A percentile compares a stretch with the other conserved stretches of the same genome.
Evolutionary conservation across 1,140 invertebrate genomes (phyloP).

Genomic region (Tachypleus tridentatus): DNA sequence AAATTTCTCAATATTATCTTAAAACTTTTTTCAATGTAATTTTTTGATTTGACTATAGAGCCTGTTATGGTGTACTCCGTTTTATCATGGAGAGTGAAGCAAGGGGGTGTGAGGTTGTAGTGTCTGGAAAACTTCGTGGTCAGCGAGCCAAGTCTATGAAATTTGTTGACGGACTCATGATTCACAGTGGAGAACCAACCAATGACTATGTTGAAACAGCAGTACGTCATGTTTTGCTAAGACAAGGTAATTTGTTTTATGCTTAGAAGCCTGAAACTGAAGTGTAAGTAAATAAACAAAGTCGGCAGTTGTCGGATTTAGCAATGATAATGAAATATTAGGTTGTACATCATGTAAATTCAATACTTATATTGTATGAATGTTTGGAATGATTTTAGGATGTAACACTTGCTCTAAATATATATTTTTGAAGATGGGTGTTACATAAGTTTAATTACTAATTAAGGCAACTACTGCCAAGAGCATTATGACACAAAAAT

Average conservation of each 20-base stretch:
- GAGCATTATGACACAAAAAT: too few species aligned
- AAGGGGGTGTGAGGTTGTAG: constrained; percentile 92
- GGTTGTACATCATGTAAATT: background rate
- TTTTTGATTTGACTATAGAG: constrained; percentile 42
- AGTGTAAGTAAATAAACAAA: background rate
- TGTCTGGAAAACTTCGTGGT: constrained; percentile 95
- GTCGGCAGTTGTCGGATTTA: too few species aligned
- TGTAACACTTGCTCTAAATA: too few species aligned
- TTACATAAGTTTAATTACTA: too few species aligned
- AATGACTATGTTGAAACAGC: constrained; percentile 98
- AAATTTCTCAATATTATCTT: too few species aligned
- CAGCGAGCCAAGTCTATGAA: constrained; percentile 99
- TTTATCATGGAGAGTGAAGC: constrained; percentile 99
- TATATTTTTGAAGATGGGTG: too few species aligned
- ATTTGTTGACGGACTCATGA: constrained; percentile 99
- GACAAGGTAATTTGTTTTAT: constrained; percentile 57
- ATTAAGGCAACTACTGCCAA: too few species aligned
- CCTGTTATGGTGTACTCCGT: constrained; percentile 96
- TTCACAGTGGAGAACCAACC: constrained; percentile 96
- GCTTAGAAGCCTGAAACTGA: background rate
- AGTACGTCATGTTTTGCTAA: constrained; percentile 89
- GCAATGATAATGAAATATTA: constrained; percentile 19
- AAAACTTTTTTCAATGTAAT: background rate
- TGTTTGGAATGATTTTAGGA: background rate
- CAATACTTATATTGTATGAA: constrained; percentile 11